Conservation (phyloP, 2,888 invertebrate species). For the Netelia melanura region DNA sequence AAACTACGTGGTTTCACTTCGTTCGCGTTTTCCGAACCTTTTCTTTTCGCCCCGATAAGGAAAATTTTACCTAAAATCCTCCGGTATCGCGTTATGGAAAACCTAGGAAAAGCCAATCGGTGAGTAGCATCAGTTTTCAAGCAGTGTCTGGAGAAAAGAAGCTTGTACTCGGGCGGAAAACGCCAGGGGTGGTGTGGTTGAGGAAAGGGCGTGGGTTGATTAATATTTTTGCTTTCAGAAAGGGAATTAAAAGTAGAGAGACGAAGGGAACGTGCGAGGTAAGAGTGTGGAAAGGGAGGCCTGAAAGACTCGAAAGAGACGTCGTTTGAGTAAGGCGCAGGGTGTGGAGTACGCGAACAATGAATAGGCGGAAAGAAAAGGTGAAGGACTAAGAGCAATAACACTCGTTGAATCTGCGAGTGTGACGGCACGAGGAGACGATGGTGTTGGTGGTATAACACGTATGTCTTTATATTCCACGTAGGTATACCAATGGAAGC, state of each 20-base stretch:
- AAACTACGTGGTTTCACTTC: slow-evolving; percentile 54
- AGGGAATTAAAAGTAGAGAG: slow-evolving; percentile 73
- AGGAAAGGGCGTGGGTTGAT: slow-evolving; percentile 49
- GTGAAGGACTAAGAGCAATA: slow-evolving; percentile 40
- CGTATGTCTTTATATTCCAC: slow-evolving; percentile 36
- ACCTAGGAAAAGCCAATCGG: not conserved
- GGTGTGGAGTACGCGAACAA: slow-evolving; percentile 44
- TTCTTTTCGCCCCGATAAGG: slow-evolving; percentile 63
- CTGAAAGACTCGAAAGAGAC: slow-evolving; percentile 72
- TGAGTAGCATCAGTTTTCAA: not conserved
- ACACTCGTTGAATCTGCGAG: slow-evolving; percentile 32
- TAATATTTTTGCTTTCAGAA: slow-evolving; percentile 70
- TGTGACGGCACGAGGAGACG: slow-evolving; percentile 6
- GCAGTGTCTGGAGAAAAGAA: not conserved
- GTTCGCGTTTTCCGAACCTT: slow-evolving; percentile 74
- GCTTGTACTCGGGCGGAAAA: slow-evolving; percentile 19
- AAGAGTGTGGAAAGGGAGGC: slow-evolving; percentile 60
- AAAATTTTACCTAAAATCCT: slow-evolving; percentile 43
- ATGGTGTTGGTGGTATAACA: slow-evolving; percentile 1
- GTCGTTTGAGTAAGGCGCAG: slow-evolving; percentile 71
- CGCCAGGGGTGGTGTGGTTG: slow-evolving; percentile 15
- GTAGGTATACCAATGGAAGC: slow-evolving; percentile 25
- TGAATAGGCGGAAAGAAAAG: slow-evolving; percentile 54
- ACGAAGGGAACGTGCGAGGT: slow-evolving; percentile 63
- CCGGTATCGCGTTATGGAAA: slow-evolving; percentile 11